Conservation (phyloP, 92 coral and sea anemone genomes). For the Zoanthus gigantus region DNA sequence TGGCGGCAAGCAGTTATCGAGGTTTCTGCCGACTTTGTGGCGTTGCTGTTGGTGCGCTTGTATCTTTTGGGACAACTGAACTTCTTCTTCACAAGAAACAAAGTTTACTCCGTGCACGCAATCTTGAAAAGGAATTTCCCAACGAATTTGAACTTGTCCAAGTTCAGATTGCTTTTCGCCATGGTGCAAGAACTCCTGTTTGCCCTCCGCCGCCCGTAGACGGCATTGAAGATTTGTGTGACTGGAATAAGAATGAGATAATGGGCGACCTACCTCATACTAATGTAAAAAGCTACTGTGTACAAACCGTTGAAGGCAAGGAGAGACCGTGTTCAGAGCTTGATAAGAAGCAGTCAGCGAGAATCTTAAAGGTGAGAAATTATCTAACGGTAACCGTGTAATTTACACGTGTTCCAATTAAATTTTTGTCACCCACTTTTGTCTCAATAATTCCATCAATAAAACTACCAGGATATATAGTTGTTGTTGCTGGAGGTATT, state of each 20-base stretch:
- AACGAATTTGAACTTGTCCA: conserved; percentile 66
- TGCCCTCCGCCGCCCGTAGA: conserved; percentile 61
- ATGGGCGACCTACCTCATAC: conserved; percentile 88
- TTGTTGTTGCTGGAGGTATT: not conserved
- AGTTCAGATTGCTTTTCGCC: conserved; percentile 93
- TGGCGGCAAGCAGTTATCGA: conserved; percentile 66
- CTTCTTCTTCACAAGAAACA: not conserved
- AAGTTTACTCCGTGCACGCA: conserved; percentile 21
- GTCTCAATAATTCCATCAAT: not conserved
- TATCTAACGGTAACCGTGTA: not conserved
- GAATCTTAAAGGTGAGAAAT: conserved; percentile 62
- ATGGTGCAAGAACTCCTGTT: conserved; percentile 96
- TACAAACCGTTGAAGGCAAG: conserved; percentile 73
- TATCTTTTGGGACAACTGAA: conserved; percentile 53
- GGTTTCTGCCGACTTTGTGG: conserved; percentile 58
- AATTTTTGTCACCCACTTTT: not conserved
- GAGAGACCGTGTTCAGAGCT: conserved; percentile 54
- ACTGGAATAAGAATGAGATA: conserved; percentile 75
- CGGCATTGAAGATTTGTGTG: conserved; percentile 49
- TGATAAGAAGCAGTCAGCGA: conserved; percentile 55
- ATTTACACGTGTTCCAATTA: not conserved
- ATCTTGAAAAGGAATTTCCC: not conserved
- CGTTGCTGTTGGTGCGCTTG: conserved; percentile 68
- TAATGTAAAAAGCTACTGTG: conserved; percentile 51
- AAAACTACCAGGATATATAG: not conserved